phyloP scores from a whole-genome alignment of 2,113 vertebrate genomes.

The Pituophis catenifer region DNA sequence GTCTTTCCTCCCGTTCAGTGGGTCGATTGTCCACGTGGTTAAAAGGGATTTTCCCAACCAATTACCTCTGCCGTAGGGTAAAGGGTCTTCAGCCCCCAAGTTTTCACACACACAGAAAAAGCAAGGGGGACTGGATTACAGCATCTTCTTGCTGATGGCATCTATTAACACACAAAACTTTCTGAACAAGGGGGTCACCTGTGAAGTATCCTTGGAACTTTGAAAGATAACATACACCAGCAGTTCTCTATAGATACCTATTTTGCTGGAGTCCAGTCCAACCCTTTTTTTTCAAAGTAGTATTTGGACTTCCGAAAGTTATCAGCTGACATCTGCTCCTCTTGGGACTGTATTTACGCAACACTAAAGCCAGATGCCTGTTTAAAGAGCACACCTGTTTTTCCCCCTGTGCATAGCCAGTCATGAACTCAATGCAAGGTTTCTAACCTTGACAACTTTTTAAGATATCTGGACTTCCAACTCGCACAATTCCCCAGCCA shows the following conservation, averaged over 20 bases:
- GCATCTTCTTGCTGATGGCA: background rate
- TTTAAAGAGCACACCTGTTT: background rate
- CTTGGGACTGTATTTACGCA: background rate
- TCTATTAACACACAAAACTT: background rate
- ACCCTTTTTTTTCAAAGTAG: background rate
- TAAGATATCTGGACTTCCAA: background rate
- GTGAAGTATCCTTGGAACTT: background rate
- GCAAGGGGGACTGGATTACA: background rate
- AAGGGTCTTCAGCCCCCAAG: no score
- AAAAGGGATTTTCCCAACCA: background rate
- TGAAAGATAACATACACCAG: no score
- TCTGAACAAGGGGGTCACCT: background rate
- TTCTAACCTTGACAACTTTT: background rate
- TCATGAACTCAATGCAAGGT: background rate
- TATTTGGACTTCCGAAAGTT: background rate
- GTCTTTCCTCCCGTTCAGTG: background rate
- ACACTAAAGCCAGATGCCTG: background rate
- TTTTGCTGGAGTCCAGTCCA: no score
- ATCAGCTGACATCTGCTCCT: no score
- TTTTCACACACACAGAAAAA: background rate
- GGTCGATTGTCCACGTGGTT: background rate
- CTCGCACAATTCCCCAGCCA: background rate
- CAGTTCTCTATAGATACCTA: fast-evolving
- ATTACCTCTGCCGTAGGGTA: background rate
- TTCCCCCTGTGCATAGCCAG: background rate